These are phyloP conservation scores for Caenorhabditis briggsae DNA, from an alignment of 1,140 invertebrate species.

Conservation along the genomic window DNA sequence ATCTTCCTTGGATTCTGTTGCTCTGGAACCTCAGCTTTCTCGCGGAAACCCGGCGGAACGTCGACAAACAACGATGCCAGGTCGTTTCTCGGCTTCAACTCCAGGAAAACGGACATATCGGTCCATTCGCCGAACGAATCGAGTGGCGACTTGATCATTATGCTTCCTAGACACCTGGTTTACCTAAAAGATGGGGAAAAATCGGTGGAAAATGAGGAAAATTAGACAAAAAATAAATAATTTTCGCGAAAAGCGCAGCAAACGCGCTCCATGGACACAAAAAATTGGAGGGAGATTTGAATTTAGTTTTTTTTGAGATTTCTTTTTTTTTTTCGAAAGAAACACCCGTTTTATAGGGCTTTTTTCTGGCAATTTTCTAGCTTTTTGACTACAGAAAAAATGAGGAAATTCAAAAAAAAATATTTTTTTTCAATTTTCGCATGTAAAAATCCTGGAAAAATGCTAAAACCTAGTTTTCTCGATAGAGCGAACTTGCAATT, in stretches of 20 bases:
- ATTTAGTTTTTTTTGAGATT: not conserved
- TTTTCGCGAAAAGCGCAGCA: not conserved
- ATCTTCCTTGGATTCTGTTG: constrained; percentile 21
- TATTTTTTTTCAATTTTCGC: too few relatives aligned
- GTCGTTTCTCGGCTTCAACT: not conserved
- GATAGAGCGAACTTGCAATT: too few relatives aligned
- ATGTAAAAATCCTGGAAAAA: too few relatives aligned
- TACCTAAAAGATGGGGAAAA: not conserved
- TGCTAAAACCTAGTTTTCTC: too few relatives aligned
- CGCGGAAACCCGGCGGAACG: constrained; percentile 13
- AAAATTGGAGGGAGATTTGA: not conserved
- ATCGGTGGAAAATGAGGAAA: not conserved
- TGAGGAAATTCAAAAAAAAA: too few relatives aligned
- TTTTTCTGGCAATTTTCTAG: not conserved
- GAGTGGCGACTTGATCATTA: constrained; percentile 36
- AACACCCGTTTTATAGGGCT: not conserved
- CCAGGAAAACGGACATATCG: constrained; percentile 43
- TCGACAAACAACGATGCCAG: constrained; percentile 51
- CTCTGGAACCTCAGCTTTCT: not conserved
- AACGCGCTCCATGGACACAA: constrained; percentile 17
- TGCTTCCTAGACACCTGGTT: not conserved
- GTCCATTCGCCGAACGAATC: constrained; percentile 49
- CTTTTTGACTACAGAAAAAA: too few relatives aligned
- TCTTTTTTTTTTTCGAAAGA: too few relatives aligned
- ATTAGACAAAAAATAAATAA: not conserved